Evolutionary conservation across 2,888 invertebrate genomes (phyloP).

Genomic region (Sinelater perroti): DNA sequence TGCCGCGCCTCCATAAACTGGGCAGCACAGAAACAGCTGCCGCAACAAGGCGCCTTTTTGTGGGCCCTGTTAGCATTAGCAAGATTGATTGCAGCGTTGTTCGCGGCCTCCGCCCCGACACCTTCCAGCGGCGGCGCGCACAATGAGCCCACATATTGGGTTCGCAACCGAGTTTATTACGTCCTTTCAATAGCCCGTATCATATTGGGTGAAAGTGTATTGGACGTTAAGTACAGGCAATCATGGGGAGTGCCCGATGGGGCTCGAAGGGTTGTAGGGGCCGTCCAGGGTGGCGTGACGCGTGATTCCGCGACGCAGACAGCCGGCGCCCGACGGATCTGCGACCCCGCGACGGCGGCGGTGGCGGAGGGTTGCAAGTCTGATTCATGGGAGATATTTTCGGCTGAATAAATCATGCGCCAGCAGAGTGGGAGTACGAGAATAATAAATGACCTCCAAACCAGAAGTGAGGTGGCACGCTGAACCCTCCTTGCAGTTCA

Average conservation of each 20-base stretch:
- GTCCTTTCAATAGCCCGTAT: constrained; percentile 20
- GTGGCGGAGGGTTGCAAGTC: constrained; percentile 6
- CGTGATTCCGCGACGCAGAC: background rate
- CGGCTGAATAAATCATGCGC: too few species aligned
- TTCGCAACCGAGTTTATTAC: constrained; percentile 5
- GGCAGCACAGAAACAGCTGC: too few species aligned
- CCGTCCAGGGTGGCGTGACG: constrained; percentile 1
- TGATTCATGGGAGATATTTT: too few species aligned
- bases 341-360: background rate
- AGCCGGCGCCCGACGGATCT: background rate
- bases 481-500: too few species aligned
- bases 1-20: too few species aligned
- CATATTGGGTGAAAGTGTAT: constrained; percentile 18
- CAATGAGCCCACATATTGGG: constrained; percentile 9
- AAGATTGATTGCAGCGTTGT: too few species aligned
- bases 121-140: background rate
- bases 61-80: too few species aligned
- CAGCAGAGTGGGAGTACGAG: too few species aligned
- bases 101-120: too few species aligned
- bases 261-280: constrained; percentile 2
- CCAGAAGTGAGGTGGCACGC: too few species aligned
- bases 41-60: too few species aligned
- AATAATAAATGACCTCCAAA: too few species aligned
- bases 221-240: constrained; percentile 20
- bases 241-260: background rate